Conservation (phyloP, 1,140 invertebrate genomes). For the Cherax destructor region DNA sequence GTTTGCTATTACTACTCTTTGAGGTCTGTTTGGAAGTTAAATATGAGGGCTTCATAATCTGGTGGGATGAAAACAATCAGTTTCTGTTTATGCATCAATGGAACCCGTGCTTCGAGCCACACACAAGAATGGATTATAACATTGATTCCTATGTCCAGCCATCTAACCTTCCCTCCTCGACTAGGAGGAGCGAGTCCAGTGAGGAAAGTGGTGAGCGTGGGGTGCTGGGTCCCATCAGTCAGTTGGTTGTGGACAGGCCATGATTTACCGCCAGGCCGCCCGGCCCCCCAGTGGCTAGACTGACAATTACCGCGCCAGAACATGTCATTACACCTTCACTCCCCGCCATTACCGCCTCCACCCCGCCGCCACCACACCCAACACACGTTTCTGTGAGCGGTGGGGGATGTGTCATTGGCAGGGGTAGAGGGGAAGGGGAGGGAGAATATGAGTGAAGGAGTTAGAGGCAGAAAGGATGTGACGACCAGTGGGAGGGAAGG, state of each 20-base stretch:
- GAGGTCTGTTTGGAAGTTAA: too few relatives aligned
- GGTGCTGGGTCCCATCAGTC: constrained; percentile 37
- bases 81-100: too few relatives aligned
- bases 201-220: background rate
- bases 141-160: too few relatives aligned
- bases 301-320: constrained; percentile 62
- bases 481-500: background rate
- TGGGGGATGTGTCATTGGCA: background rate
- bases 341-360: constrained; percentile 16
- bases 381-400: background rate
- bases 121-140: too few relatives aligned
- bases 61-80: too few relatives aligned
- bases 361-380: background rate
- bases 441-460: background rate
- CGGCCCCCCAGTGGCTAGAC: constrained; percentile 47
- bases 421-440: background rate
- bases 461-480: background rate
- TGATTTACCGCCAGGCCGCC: constrained; percentile 59
- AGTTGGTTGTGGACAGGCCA: constrained; percentile 48
- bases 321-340: constrained; percentile 54
- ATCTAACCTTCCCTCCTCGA: too few relatives aligned
- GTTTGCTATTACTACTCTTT: too few relatives aligned
- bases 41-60: too few relatives aligned
- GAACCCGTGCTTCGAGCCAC: too few relatives aligned
- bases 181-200: too few relatives aligned